Base-by-base conservation (phyloP, 2,113 vertebrate genomes). In the Struthidea cinerea region DNA sequence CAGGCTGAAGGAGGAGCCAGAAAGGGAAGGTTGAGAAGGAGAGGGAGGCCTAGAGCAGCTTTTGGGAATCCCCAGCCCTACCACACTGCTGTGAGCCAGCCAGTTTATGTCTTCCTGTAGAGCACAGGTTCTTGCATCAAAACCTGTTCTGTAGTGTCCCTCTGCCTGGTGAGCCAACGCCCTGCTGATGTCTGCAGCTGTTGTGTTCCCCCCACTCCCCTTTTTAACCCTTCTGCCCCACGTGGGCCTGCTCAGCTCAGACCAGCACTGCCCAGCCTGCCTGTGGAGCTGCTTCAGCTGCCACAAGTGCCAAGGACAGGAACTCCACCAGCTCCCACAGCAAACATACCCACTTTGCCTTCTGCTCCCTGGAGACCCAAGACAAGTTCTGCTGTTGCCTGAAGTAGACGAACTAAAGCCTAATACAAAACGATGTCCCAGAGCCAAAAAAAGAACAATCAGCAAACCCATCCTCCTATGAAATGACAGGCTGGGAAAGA, bases 101-200 rank as follows among this genome's bases (percentile, higher is more conserved):
- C 41, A 23, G 5, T 37, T 61, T 4, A 3, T 2, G 15, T 20
- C 64, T 7, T n/a, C 28, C 47, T 63, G 30, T 1, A 75, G 35
- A 59, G 39, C 16, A 71, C 27, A 19, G 26, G 41, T 11, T 50
- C 33, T 22, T 46, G 26, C 68, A 59, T 50, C 23, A 32, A 32
- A 30, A 73, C 14, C 68, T 16, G 67, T 86, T 13, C 0, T 0
- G 0, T 4, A 11, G 7, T 0, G 2, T 33, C 2, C 3, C 24
- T 21, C 57, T 80, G 63, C 59, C 76, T 20, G 13, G 23, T 21
- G 30, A 77, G 4, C 50, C 24, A 85, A 77, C 78, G 90, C 46
- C 37, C 50, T 23, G 8, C 18, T 47, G 42, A 11, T 2, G 4
- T 21, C 55, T 57, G n/a, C 19, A 64, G 41, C 44, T 68, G 21